These are phyloP conservation scores for Probaryconus sp. DNA, from an alignment of 1,140 invertebrate species.

Conservation along the genomic window DNA sequence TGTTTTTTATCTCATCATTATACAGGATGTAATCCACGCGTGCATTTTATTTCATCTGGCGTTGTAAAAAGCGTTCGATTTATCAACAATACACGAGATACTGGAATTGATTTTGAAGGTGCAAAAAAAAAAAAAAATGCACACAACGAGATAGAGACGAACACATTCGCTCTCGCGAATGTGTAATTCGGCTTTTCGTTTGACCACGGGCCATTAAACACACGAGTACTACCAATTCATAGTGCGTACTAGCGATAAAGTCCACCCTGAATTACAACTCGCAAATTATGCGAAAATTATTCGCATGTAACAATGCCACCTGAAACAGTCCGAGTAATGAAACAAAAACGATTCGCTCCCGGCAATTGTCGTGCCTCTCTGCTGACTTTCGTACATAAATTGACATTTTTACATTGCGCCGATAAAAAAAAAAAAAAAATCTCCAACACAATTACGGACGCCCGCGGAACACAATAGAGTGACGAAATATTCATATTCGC, in stretches of 20 bases:
- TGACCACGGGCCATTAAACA: slow-evolving; percentile 1
- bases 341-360: neutral
- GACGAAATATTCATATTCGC: too few relatives aligned
- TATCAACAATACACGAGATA: neutral
- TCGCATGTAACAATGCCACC: neutral
- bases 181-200: neutral
- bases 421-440: too few relatives aligned
- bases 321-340: neutral
- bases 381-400: neutral
- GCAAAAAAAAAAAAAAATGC: slow-evolving; percentile 5
- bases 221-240: slow-evolving; percentile 1
- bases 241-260: neutral
- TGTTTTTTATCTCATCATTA: too few relatives aligned
- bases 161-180: neutral
- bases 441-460: too few relatives aligned
- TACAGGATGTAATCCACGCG: too few relatives aligned
- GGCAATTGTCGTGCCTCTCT: neutral
- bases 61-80: neutral
- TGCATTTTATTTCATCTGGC: too few relatives aligned
- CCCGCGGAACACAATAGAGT: too few relatives aligned
- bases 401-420: neutral
- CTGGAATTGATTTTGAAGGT: neutral
- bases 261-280: neutral
- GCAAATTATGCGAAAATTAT: slow-evolving; percentile 1
- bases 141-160: slow-evolving; percentile 7